Base-by-base conservation (phyloP, 2,888 invertebrate species). In the Protophormia terraenovae region DNA sequence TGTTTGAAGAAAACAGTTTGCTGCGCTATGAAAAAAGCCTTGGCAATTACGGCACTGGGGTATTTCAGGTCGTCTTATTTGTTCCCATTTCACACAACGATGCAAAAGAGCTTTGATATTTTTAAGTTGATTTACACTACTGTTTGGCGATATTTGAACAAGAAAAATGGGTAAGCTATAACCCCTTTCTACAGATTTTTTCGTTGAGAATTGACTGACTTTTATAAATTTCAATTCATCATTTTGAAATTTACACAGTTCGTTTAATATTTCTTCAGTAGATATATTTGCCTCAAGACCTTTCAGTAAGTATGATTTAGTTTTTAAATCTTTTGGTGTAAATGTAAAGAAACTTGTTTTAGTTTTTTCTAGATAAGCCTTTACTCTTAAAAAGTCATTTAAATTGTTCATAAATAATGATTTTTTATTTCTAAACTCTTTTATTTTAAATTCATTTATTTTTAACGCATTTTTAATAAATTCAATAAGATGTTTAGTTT, bases 41-140 rank as follows among this genome's bases (percentile, higher is more conserved):
- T n/a, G n/a, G n/a, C n/a, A n/a, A n/a, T n/a, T n/a, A 7, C 71
- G 38, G 24, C 58, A 71, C 35, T 69, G 69, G 3, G 69, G 32
- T 22, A 69, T 69, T 50, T 53, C 53, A 1, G 69, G 16, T 35
- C 53, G 53, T 53, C 35, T 50, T 19, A 29, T 8, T 0, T 14
- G 19, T 53, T 69, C 66, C 41, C 45, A 45, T 1, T n/a, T 29
- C 4, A 58, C 14, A 29, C 29, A 58, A 7, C 58, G 58, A n/a
- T 58, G 16, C 8, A n/a, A 32, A 3, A 58, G 2, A 14, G n/a
- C 58, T 14, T 58, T 27, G 6, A 24, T 55, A 27, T 5, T 4
- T 24, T 55, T 24, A 12, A 41, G 14, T 14, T 41, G 14, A 1
- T 41, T 41, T 41, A 41, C 41, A 16, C 32, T 19, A 14, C 35